Conservation (phyloP, 2,888 invertebrate genomes). For the Cantharis rustica region DNA sequence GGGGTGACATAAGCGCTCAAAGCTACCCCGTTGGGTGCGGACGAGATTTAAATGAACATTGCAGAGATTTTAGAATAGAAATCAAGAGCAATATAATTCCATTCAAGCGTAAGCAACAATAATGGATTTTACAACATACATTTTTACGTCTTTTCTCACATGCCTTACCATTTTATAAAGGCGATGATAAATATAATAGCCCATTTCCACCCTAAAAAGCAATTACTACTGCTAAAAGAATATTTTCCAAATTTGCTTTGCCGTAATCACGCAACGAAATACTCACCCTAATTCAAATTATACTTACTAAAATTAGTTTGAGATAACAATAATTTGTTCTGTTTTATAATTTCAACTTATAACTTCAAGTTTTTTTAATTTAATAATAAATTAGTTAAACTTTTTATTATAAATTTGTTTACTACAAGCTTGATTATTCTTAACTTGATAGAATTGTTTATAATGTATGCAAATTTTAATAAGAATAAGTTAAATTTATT, state of each 20-base stretch:
- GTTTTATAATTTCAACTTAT: neutral
- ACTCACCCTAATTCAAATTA: constrained; percentile 13
- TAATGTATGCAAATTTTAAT: too few relatives aligned
- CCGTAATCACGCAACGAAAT: constrained; percentile 4
- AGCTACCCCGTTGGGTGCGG: constrained; percentile 25
- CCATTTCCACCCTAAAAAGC: constrained; percentile 13
- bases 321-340: neutral
- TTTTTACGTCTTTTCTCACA: constrained; percentile 20
- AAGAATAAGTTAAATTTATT: too few relatives aligned
- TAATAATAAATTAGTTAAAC: neutral
- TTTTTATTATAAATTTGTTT: neutral
- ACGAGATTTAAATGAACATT: constrained; percentile 30
- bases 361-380: neutral
- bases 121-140: constrained; percentile 26
- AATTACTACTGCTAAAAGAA: constrained; percentile 12
- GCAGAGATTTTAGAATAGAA: constrained; percentile 27
- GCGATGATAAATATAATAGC: constrained; percentile 17
- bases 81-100: constrained; percentile 24
- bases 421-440: too few relatives aligned
- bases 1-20: constrained; percentile 26
- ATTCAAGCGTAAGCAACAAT: constrained; percentile 25
- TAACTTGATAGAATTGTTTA: too few relatives aligned
- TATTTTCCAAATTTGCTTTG: constrained; percentile 12
- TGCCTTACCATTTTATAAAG: constrained; percentile 17
- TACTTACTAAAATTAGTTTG: constrained; percentile 7